Evolutionary conservation across 1,140 invertebrate species (phyloP).

Genomic region (Bombus affinis): DNA sequence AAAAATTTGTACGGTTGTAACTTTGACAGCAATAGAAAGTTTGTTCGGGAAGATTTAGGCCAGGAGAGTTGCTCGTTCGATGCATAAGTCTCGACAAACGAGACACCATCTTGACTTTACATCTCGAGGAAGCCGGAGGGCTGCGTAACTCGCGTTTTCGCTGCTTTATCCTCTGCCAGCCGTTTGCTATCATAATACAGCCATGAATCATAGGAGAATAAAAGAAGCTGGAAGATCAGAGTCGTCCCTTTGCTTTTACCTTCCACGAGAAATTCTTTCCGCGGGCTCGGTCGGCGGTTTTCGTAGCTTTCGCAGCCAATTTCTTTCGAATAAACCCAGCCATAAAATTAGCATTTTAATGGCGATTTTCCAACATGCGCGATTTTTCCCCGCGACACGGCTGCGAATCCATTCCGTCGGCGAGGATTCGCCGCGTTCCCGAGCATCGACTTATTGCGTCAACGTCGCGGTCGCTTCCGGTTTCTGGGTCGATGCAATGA

Average conservation of each 20-base stretch:
- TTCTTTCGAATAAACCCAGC: constrained; percentile 44
- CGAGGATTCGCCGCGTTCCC: not conserved
- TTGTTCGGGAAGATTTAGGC: not conserved
- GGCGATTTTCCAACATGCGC: not conserved
- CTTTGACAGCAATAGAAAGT: not conserved
- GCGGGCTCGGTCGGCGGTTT: not conserved
- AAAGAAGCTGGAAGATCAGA: constrained; percentile 53
- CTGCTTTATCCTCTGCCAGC: constrained; percentile 37
- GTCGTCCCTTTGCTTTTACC: constrained; percentile 9
- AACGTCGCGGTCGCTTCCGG: constrained; percentile 32
- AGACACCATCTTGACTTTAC: constrained; percentile 43
- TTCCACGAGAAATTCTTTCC: not conserved
- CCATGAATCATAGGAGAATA: constrained; percentile 60
- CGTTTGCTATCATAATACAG: constrained; percentile 60
- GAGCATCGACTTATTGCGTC: constrained; percentile 35
- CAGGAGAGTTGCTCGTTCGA: not conserved
- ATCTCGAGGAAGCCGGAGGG: constrained; percentile 18
- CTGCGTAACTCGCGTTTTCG: constrained; percentile 47
- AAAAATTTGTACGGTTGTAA: too few species aligned
- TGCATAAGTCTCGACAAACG: constrained; percentile 49
- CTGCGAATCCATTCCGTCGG: not conserved
- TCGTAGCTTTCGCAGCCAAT: constrained; percentile 47
- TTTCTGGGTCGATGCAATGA: constrained; percentile 42
- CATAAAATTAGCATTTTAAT: constrained; percentile 60
- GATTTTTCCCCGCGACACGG: not conserved